Evolutionary conservation across 2,113 vertebrate genomes (phyloP), one percentile per base, ranked within the genome.

Genomic region (Sylvicapra grimmia): DNA sequence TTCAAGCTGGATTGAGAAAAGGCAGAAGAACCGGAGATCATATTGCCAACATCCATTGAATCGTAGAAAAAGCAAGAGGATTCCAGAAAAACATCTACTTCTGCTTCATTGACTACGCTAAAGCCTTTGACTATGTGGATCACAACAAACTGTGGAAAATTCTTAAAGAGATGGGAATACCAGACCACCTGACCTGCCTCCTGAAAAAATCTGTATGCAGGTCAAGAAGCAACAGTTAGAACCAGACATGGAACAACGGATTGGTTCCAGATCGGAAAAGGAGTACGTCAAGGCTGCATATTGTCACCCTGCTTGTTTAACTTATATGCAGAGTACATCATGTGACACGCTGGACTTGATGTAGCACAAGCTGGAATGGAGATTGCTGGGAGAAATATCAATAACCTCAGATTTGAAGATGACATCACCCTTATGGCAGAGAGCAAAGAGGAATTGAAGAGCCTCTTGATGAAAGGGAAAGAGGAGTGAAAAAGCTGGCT

Each of bases 11-110:
- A 36, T 68, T 68, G 10, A 68, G 65, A 21, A 68, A 68, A 68
- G 65, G 9, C 9, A 36, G 65, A 68, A 36, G 65, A 68, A 68
- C 8, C 8, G 0, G 65, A 5, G 65, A 36, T 68, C 65, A 21
- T 21, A 4, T 10, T n/a, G 65, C 33, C 4, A 68, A 68, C 18
- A 36, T 36, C 18, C 0, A 0, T 8, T 65, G 65, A 18, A 36
- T 68, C 65, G 36, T 36, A 36, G 33, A 68, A 36, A 68, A 68
- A 68, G 33, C 65, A 36, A 68, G 65, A 68, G 18, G 4, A 10
- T 36, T 68, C 65, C 33, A 68, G 33, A 36, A 68, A 68, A 68
- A 5, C 65, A 68, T 68, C 18, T 36, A 68, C 18, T 36, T 68
- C 65, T 68, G 65, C n/a, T 68, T 68, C 18, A 68, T 36, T 68